Evolutionary conservation across 1,140 invertebrate species (phyloP).

Genomic region (Drosophila subobscura): DNA sequence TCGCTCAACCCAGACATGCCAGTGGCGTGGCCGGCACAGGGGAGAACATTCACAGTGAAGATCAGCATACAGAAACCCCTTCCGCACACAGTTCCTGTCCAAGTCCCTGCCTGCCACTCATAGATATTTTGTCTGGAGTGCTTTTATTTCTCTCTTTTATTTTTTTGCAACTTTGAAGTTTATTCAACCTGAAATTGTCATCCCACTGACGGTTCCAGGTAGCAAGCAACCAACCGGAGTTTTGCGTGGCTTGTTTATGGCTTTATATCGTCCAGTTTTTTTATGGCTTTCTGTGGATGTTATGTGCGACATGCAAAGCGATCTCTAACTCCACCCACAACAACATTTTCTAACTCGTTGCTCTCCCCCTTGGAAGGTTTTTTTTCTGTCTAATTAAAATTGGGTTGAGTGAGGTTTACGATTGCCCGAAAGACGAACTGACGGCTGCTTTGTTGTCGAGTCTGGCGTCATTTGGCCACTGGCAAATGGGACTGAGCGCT

Average conservation of each 20-base stretch:
- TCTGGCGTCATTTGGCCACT: constrained; percentile 57
- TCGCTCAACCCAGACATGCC: background rate
- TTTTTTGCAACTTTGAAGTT: constrained; percentile 18
- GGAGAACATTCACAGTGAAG: background rate
- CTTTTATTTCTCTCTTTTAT: background rate
- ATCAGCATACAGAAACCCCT: constrained; percentile 1
- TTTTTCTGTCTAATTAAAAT: constrained; percentile 56
- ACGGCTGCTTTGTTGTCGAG: constrained; percentile 58
- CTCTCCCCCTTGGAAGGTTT: constrained; percentile 3
- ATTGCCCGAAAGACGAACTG: constrained; percentile 45
- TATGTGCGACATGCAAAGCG: constrained; percentile 61
- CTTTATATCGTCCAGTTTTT: constrained; percentile 40
- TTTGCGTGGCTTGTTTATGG: constrained; percentile 37
- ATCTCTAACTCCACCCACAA: constrained; percentile 28
- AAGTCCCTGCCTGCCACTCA: background rate
- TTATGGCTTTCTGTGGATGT: constrained; percentile 29
- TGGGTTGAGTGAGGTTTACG: constrained; percentile 46
- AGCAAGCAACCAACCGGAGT: constrained; percentile 22
- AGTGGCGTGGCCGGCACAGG: constrained; percentile 1
- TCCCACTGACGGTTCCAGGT: constrained; percentile 14
- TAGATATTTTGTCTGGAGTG: background rate
- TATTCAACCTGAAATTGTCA: constrained; percentile 37
- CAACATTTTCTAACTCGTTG: too few species aligned
- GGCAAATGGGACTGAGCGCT: constrained; percentile 68
- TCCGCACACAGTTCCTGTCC: background rate